phyloP scores from a whole-genome alignment of 2,797 vertebrate species.

The Buphagus erythrorhynchus region DNA sequence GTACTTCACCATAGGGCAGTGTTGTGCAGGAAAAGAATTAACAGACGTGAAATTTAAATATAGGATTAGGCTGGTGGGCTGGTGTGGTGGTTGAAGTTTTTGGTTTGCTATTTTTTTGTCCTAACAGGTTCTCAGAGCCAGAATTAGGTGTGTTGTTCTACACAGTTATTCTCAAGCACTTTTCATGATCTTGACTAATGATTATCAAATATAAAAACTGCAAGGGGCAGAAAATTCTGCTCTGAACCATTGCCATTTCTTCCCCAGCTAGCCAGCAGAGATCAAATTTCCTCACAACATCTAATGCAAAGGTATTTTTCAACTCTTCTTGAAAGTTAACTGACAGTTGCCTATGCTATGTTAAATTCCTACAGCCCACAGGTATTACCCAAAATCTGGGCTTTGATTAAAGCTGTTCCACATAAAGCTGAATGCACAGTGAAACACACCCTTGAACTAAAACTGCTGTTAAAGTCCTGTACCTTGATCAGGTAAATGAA shows the following conservation, averaged over 20 bases:
- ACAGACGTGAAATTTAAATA: not conserved
- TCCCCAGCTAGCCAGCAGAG: not conserved
- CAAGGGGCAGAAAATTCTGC: not conserved
- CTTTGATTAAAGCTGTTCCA: not conserved
- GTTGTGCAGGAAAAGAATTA: not conserved
- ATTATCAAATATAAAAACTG: not conserved
- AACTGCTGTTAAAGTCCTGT: not conserved
- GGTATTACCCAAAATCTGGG: not conserved
- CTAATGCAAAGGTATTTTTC: not conserved
- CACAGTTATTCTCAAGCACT: not conserved
- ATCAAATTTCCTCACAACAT: not conserved
- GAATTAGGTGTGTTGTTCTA: not conserved
- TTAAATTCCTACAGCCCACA: not conserved
- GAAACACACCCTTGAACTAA: not conserved
- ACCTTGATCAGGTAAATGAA: not conserved
- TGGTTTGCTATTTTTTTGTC: rapidly evolving
- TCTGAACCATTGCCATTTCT: not conserved
- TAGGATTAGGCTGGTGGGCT: not conserved
- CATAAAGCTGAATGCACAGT: not conserved
- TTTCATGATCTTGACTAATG: not conserved
- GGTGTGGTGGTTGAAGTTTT: too few species aligned
- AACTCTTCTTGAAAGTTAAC: not conserved
- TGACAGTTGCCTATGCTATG: not conserved
- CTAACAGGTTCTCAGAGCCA: not conserved
- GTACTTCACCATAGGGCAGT: not conserved